These are phyloP conservation scores for Cyrtodaria siliqua DNA, from an alignment of 2,888 invertebrate genomes.

Conservation along the genomic window DNA sequence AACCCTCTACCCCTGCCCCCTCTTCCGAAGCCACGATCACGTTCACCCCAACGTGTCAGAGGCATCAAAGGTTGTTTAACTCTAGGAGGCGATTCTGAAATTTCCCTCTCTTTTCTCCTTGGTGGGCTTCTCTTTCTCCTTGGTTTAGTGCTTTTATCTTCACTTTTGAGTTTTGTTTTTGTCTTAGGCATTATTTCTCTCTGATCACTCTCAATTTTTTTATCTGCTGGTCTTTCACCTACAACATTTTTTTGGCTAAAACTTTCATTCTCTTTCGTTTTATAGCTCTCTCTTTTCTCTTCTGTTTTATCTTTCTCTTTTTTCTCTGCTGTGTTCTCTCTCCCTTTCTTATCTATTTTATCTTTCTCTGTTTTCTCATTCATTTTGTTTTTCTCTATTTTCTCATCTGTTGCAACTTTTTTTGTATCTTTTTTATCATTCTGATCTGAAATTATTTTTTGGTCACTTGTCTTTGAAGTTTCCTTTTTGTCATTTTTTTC, in stretches of 20 bases:
- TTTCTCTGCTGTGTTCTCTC: background rate
- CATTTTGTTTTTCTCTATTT: background rate
- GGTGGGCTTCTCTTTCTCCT: slow-evolving; percentile 25
- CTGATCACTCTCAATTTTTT: background rate
- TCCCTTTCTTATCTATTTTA: slow-evolving; percentile 3
- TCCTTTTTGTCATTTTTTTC: slow-evolving; percentile 1
- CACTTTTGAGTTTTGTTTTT: background rate
- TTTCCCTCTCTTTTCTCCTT: slow-evolving; percentile 20
- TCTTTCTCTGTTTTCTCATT: background rate
- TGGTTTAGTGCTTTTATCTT: slow-evolving; percentile 7
- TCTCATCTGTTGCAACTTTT: too few relatives aligned
- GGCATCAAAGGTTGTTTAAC: slow-evolving; percentile 51
- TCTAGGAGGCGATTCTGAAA: slow-evolving; percentile 58
- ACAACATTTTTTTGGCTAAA: too few relatives aligned
- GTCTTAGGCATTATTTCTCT: background rate
- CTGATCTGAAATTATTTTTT: too few relatives aligned
- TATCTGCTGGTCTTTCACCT: too few relatives aligned
- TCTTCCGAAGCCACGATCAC: slow-evolving; percentile 43
- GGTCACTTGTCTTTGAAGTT: too few relatives aligned
- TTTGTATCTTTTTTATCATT: background rate
- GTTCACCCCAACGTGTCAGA: slow-evolving; percentile 28
- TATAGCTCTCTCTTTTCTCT: slow-evolving; percentile 18
- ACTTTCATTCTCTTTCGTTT: slow-evolving; percentile 21
- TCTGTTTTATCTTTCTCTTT: slow-evolving; percentile 5
- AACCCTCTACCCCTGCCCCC: slow-evolving; percentile 29